Evolutionary conservation across 2,113 vertebrate species (phyloP).

Genomic region (Dicentrarchus labrax): DNA sequence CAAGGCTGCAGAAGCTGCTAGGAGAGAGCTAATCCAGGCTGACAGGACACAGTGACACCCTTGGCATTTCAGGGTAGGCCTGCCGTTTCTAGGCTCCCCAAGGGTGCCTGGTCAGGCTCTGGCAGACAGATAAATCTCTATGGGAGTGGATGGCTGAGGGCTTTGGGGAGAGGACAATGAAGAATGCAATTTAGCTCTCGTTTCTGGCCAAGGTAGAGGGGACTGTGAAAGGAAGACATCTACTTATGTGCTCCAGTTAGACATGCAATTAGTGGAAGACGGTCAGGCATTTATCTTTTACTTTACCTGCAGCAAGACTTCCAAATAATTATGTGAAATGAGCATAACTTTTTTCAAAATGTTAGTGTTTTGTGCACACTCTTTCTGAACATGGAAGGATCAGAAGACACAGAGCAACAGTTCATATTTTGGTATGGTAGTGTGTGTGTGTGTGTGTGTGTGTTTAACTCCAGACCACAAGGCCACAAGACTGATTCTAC

Average conservation of each 20-base stretch:
- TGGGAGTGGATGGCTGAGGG: constrained; percentile 53
- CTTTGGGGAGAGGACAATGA: constrained; percentile 50
- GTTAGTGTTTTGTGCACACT: neutral
- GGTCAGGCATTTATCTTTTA: constrained; percentile 1
- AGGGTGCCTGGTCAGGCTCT: constrained; percentile 69
- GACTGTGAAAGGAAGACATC: constrained; percentile 39
- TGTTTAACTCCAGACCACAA: neutral
- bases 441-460: neutral
- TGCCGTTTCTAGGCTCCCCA: constrained; percentile 69
- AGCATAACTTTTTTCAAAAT: neutral
- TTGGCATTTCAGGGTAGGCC: constrained; percentile 83
- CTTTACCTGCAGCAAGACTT: constrained; percentile 15
- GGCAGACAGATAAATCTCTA: constrained; percentile 70
- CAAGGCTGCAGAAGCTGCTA: constrained; percentile 69
- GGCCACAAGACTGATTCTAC: too few relatives aligned
- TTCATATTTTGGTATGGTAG: neutral
- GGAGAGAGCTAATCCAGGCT: constrained; percentile 75
- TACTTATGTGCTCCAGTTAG: constrained; percentile 34
- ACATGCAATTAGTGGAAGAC: constrained; percentile 25
- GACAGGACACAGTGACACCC: constrained; percentile 82
- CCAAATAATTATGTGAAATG: constrained; percentile 12
- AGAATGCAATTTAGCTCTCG: constrained; percentile 56
- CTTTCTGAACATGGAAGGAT: neutral
- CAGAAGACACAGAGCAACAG: neutral
- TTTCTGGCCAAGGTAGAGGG: constrained; percentile 36